Evolutionary conservation across 2,797 vertebrate genomes (phyloP).

Genomic region (Coilia nasus): DNA sequence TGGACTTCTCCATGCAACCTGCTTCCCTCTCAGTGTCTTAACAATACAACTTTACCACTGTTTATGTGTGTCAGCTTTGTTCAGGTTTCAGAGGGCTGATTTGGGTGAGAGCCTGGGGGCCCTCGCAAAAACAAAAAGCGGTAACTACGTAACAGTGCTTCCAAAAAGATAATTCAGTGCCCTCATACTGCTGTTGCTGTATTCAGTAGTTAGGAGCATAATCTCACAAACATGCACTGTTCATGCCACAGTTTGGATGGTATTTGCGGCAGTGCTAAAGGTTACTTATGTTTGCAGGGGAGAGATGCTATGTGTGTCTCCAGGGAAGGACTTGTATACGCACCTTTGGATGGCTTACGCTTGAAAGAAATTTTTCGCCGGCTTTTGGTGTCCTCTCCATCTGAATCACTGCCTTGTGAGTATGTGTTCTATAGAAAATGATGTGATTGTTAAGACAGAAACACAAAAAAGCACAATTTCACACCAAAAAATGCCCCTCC

Average conservation of each 20-base stretch:
- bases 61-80: background rate
- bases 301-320: background rate
- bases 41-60: too few species aligned
- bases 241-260: background rate
- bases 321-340: constrained; percentile 53
- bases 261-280: background rate
- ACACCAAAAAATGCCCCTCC: background rate
- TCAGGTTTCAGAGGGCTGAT: constrained; percentile 14
- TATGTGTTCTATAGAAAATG: constrained; percentile 72
- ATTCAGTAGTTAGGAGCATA: background rate
- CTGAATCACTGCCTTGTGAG: constrained; percentile 79
- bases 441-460: background rate
- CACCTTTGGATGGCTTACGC: constrained; percentile 85
- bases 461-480: background rate
- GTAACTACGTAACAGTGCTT: background rate
- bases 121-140: background rate
- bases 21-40: too few species aligned
- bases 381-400: constrained; percentile 77
- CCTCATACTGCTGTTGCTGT: background rate
- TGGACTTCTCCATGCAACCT: too few species aligned
- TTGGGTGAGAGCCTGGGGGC: background rate
- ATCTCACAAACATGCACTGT: background rate
- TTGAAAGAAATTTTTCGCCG: constrained; percentile 92
- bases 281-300: constrained; percentile 15
- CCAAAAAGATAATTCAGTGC: background rate